These are phyloP conservation scores for Leptopilina drosophilae DNA, from an alignment of 2,888 invertebrate genomes.

Conservation along the genomic window DNA sequence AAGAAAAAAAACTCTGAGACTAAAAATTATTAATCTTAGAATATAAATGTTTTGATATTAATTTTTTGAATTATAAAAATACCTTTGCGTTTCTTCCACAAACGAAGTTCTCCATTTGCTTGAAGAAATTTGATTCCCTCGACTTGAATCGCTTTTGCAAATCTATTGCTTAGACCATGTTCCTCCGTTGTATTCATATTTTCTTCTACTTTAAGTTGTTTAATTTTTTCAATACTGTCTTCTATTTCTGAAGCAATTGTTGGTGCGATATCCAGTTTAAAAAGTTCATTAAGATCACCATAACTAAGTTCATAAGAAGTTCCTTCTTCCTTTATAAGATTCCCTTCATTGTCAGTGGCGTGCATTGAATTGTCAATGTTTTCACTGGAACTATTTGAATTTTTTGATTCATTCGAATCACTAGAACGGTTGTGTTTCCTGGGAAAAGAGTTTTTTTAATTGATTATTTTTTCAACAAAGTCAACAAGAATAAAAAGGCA, in stretches of 20 bases:
- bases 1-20: no score
- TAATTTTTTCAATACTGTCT: conserved; percentile 55
- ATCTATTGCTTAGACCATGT: conserved; percentile 53
- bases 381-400: background rate
- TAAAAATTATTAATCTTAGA: no score
- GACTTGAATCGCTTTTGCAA: conserved; percentile 16
- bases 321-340: conserved; percentile 47
- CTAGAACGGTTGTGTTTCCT: conserved; percentile 28
- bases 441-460: background rate
- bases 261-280: conserved; percentile 51
- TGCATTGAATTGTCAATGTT: conserved; percentile 16
- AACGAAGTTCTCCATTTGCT: conserved; percentile 64
- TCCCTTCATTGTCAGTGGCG: conserved; percentile 42
- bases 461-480: background rate
- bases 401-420: conserved; percentile 42
- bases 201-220: conserved; percentile 61
- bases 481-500: conserved; percentile 3
- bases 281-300: conserved; percentile 54
- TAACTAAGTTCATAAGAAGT: conserved; percentile 53
- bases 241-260: conserved; percentile 60
- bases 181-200: conserved; percentile 57
- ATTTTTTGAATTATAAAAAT: background rate
- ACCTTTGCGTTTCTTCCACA: conserved; percentile 65
- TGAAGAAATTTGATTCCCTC: conserved; percentile 39
- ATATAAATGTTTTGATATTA: no score